phyloP scores from a whole-genome alignment of 1,140 invertebrate species.

The Hydropsyche tenuis region DNA sequence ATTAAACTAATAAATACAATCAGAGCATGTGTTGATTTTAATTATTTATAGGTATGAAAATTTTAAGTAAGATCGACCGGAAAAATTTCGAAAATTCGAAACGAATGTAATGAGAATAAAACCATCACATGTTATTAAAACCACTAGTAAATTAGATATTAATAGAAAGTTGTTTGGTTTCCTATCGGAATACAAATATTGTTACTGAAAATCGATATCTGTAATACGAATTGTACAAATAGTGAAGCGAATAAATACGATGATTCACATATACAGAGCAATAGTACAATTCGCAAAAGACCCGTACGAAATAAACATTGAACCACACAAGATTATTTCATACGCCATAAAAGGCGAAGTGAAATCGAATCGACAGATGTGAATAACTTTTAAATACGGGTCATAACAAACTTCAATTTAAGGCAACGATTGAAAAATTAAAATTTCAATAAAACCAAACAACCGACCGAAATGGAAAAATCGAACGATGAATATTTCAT shows the following conservation, averaged over 20 bases:
- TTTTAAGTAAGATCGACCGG: neutral
- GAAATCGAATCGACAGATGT: conserved; percentile 31
- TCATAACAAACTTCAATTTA: neutral
- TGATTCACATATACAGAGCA: neutral
- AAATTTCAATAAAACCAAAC: neutral
- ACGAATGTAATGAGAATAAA: conserved; percentile 2
- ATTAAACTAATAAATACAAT: neutral
- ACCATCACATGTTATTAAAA: neutral
- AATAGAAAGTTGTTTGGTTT: conserved; percentile 23
- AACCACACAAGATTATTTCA: conserved; percentile 6
- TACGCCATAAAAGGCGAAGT: conserved; percentile 22
- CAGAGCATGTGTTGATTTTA: neutral
- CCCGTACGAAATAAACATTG: neutral
- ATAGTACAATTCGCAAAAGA: neutral
- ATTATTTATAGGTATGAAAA: neutral
- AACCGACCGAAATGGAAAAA: neutral
- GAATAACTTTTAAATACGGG: neutral
- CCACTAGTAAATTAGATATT: neutral
- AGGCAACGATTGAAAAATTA: neutral
- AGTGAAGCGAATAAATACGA: too few relatives aligned
- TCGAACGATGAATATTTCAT: neutral
- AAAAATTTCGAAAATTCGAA: neutral
- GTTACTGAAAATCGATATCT: too few relatives aligned
- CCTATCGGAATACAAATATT: too few relatives aligned
- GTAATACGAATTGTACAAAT: too few relatives aligned